phyloP scores from a whole-genome alignment of 2,797 vertebrate species.

The Morus bassanus region DNA sequence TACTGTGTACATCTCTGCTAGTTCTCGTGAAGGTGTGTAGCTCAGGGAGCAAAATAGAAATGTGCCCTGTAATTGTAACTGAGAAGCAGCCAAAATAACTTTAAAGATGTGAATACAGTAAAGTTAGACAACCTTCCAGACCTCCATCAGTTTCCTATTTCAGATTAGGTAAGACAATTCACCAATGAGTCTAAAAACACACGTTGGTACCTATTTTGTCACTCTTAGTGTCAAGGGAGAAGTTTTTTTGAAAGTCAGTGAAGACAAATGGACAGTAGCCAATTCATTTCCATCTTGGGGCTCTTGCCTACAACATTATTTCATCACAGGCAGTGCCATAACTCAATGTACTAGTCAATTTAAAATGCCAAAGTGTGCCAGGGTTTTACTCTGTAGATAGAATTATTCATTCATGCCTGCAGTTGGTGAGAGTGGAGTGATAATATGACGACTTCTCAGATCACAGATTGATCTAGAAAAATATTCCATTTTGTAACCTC shows the following conservation, averaged over 20 bases:
- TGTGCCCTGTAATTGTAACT: not conserved
- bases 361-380: conserved; percentile 40
- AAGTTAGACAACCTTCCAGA: not conserved
- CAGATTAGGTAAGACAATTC: not conserved
- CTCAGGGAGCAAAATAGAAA: not conserved
- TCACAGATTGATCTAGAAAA: conserved; percentile 35
- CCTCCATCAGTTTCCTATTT: not conserved
- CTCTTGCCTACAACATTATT: not conserved
- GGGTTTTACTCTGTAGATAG: conserved; percentile 35
- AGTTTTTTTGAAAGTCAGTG: conserved; percentile 23
- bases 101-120: not conserved
- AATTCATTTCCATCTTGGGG: conserved; percentile 25
- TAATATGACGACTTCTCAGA: conserved; percentile 12
- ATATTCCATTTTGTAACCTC: conserved; percentile 6
- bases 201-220: not conserved
- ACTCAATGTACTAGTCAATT: conserved; percentile 40
- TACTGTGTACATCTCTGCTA: not conserved
- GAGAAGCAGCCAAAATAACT: not conserved
- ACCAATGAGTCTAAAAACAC: not conserved
- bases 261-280: conserved; percentile 34
- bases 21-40: not conserved
- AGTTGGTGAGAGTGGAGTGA: conserved; percentile 11
- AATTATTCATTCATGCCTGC: conserved; percentile 57
- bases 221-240: not conserved
- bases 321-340: conserved; percentile 28